phyloP scores from a whole-genome alignment of 2,113 vertebrate genomes.

The Ictalurus furcatus region DNA sequence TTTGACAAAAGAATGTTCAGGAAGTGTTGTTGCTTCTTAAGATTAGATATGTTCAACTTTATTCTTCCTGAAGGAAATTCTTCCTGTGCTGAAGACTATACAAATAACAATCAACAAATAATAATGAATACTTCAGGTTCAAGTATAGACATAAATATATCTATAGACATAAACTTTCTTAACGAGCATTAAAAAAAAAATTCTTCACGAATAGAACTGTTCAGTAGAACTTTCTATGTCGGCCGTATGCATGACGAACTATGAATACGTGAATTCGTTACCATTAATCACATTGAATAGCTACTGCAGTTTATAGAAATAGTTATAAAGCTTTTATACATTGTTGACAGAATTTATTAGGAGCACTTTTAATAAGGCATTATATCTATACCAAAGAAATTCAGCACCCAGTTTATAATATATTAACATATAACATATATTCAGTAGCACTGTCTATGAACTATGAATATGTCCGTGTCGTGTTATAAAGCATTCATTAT shows the following conservation, averaged over 20 bases:
- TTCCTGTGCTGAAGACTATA: background rate
- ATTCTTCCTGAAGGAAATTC: background rate
- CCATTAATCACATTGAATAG: background rate
- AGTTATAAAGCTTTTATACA: background rate
- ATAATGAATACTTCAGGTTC: background rate
- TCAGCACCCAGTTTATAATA: background rate
- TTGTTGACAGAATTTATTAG: background rate
- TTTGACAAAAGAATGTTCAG: constrained; percentile 68
- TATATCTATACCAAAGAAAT: background rate
- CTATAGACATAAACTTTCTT: background rate
- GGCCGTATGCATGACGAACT: too few relatives aligned
- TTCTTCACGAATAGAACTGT: too few relatives aligned
- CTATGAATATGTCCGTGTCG: background rate
- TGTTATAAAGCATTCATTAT: background rate
- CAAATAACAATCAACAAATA: background rate
- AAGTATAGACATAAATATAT: too few relatives aligned
- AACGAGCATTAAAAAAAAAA: background rate
- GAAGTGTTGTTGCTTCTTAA: constrained; percentile 64
- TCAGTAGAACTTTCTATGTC: too few relatives aligned
- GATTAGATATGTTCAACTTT: background rate
- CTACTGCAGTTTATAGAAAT: background rate
- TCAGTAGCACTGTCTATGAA: background rate
- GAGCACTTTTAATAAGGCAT: background rate
- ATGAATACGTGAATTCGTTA: background rate
- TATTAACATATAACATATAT: too few relatives aligned